A percentile compares a stretch with the other conserved stretches of the same genome.
Evolutionary conservation across 1,140 invertebrate genomes (phyloP).

Genomic region (Lepidurus apus): DNA sequence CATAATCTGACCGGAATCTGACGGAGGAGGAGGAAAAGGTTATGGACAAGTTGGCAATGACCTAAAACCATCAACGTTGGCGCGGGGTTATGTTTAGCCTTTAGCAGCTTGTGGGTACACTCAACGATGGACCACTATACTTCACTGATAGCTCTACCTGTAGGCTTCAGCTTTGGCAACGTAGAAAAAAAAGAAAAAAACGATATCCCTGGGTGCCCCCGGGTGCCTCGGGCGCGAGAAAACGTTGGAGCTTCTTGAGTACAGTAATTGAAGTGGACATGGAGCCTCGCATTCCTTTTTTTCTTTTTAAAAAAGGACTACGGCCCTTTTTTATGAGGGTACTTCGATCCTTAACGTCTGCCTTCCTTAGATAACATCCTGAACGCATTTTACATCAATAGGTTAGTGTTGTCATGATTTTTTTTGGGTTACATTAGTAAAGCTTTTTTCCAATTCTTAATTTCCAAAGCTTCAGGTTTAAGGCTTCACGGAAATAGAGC

Average conservation of each 20-base stretch:
- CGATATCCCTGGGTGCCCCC: not conserved
- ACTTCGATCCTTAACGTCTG: not conserved
- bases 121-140: not conserved
- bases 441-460: too few relatives aligned
- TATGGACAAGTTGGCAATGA: conserved; percentile 21
- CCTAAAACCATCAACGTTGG: not conserved
- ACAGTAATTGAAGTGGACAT: conserved; percentile 11
- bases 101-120: too few relatives aligned
- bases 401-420: too few relatives aligned
- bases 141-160: not conserved
- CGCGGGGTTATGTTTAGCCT: not conserved
- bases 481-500: too few relatives aligned
- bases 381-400: too few relatives aligned
- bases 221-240: not conserved
- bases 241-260: not conserved
- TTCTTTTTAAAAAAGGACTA: not conserved
- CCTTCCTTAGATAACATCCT: too few relatives aligned
- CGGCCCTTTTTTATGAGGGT: not conserved
- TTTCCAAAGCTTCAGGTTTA: too few relatives aligned
- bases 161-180: not conserved
- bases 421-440: too few relatives aligned
- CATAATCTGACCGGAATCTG: conserved; percentile 12
- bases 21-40: not conserved
- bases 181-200: not conserved
- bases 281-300: not conserved